These are phyloP conservation scores for Drosophila kanekoi DNA, from an alignment of 2,888 invertebrate species.

Conservation along the genomic window DNA sequence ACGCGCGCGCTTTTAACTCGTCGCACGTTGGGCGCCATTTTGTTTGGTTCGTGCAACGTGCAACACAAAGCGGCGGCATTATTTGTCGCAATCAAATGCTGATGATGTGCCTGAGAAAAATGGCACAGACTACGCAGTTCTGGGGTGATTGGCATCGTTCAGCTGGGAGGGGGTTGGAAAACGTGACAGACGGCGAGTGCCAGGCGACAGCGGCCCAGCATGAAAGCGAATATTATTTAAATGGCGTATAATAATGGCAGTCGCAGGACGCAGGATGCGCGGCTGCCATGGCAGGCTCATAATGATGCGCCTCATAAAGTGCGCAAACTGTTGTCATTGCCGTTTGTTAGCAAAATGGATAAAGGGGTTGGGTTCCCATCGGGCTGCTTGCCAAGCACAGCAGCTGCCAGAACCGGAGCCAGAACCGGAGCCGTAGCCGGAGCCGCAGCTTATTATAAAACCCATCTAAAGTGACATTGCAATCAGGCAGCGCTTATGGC, in stretches of 20 bases:
- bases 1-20: slow-evolving; percentile 53
- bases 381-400: slow-evolving; percentile 30
- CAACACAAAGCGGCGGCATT: slow-evolving; percentile 83
- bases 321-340: slow-evolving; percentile 78
- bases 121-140: slow-evolving; percentile 40
- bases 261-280: slow-evolving; percentile 64
- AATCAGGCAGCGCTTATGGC: slow-evolving; percentile 83
- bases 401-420: slow-evolving; percentile 53
- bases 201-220: slow-evolving; percentile 69
- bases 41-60: slow-evolving; percentile 36
- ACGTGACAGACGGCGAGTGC: slow-evolving; percentile 60
- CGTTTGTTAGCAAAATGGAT: not conserved
- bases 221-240: slow-evolving; percentile 83
- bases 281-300: slow-evolving; percentile 74
- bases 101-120: slow-evolving; percentile 81
- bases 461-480: slow-evolving; percentile 79
- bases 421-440: slow-evolving; percentile 26
- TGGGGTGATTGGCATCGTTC: slow-evolving; percentile 44
- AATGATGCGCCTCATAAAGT: slow-evolving; percentile 84
- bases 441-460: slow-evolving; percentile 72
- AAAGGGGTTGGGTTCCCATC: slow-evolving; percentile 36
- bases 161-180: slow-evolving; percentile 48
- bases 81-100: slow-evolving; percentile 84
- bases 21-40: slow-evolving; percentile 63
- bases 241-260: slow-evolving; percentile 85